phyloP scores from a whole-genome alignment of 2,888 invertebrate genomes.

The Amblyteles armatorius region DNA sequence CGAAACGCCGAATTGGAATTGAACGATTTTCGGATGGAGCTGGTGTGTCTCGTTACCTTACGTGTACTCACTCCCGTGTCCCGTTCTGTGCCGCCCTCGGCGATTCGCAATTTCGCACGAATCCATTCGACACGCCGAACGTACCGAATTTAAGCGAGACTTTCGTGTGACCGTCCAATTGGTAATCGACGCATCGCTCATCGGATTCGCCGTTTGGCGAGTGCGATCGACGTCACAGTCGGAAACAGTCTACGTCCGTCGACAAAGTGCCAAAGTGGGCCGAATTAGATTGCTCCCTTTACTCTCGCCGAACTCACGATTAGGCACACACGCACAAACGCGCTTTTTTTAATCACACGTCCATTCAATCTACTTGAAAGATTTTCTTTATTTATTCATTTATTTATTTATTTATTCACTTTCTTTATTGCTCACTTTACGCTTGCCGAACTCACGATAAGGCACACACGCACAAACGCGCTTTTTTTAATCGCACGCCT shows the following conservation, averaged over 20 bases:
- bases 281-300: slow-evolving; percentile 7
- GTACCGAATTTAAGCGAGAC: not conserved
- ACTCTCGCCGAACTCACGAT: not conserved
- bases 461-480: no score
- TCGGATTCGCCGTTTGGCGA: slow-evolving; percentile 12
- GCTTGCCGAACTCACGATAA: no score
- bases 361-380: no score
- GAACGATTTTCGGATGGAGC: not conserved
- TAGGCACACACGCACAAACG: not conserved
- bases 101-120: slow-evolving; percentile 36
- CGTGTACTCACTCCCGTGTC: not conserved
- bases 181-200: slow-evolving; percentile 14
- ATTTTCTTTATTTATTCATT: no score
- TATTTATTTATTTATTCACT: no score
- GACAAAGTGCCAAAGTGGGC: not conserved
- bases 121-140: slow-evolving; percentile 11
- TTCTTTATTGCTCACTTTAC: not conserved
- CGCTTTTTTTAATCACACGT: not conserved
- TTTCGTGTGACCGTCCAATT: not conserved
- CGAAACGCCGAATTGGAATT: not conserved
- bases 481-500: no score
- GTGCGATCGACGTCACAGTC: slow-evolving; percentile 7
- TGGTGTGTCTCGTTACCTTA: slow-evolving; percentile 25
- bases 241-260: not conserved
- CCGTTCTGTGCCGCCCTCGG: not conserved